Percentiles rank a stretch among this genome's conserved stretches.
Evolutionary conservation across 1,140 invertebrate genomes (phyloP).

Genomic region (Solenopsis fugax): DNA sequence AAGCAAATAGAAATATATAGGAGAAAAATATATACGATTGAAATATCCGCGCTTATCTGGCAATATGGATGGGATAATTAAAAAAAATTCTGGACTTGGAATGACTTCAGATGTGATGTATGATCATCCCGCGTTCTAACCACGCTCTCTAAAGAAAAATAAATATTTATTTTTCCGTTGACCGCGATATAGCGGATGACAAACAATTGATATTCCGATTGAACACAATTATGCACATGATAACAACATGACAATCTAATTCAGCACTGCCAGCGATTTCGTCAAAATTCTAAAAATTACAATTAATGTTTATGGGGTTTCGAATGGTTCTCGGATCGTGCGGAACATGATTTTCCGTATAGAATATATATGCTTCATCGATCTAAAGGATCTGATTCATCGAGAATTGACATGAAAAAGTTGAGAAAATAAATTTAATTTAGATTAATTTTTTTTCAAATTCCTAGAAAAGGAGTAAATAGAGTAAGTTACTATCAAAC

Average conservation of each 20-base stretch:
- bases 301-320: neutral
- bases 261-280: neutral
- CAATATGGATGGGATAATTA: neutral
- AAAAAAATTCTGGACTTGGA: neutral
- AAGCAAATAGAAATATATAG: slow-evolving; percentile 30
- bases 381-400: neutral
- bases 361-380: neutral
- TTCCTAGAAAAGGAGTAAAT: neutral
- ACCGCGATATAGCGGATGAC: neutral
- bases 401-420: neutral
- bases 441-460: neutral
- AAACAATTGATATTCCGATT: slow-evolving; percentile 17
- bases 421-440: slow-evolving; percentile 27
- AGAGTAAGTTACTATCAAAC: neutral
- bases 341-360: neutral
- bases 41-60: neutral
- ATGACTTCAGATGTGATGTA: neutral
- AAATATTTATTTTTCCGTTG: slow-evolving; percentile 29
- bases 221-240: neutral
- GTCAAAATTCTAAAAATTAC: slow-evolving; percentile 13
- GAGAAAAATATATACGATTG: slow-evolving; percentile 5
- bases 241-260: neutral
- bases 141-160: slow-evolving; percentile 1
- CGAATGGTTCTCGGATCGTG: neutral
- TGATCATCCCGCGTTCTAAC: neutral